phyloP scores from a whole-genome alignment of 2,797 vertebrate species.

The Lagodon rhomboides region DNA sequence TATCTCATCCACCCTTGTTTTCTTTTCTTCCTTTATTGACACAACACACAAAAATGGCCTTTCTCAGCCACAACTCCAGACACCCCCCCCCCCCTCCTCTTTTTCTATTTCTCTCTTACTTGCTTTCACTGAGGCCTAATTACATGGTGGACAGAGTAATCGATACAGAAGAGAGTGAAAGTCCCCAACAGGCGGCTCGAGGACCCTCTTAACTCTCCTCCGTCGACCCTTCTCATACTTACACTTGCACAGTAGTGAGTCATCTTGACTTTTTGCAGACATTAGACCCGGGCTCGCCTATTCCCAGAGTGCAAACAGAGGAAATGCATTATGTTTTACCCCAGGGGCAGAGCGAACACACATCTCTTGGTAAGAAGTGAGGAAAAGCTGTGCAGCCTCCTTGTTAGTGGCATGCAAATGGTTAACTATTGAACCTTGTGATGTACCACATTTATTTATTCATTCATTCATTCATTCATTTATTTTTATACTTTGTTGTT shows the following conservation, averaged over 20 bases:
- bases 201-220: conserved; percentile 71
- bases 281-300: conserved; percentile 51
- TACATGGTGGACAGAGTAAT: conserved; percentile 82
- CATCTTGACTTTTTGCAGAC: conserved; percentile 76
- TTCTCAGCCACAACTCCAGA: conserved; percentile 49
- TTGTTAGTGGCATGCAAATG: conserved; percentile 33
- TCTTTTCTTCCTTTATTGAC: conserved; percentile 78
- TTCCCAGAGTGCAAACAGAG: conserved; percentile 71
- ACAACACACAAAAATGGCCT: conserved; percentile 71
- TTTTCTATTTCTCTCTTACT: conserved; percentile 63
- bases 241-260: conserved; percentile 68
- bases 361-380: conserved; percentile 5
- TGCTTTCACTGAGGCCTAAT: conserved; percentile 81
- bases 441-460: conserved; percentile 40
- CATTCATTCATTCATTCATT: conserved; percentile 3
- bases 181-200: conserved; percentile 76
- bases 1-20: conserved; percentile 70
- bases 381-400: neutral
- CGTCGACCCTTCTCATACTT: conserved; percentile 69
- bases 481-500: neutral
- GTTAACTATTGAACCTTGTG: conserved; percentile 1
- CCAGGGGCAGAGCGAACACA: conserved; percentile 37
- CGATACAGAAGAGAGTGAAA: conserved; percentile 81
- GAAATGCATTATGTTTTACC: conserved; percentile 72
- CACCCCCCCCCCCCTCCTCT: conserved; percentile 41